phyloP scores from a whole-genome alignment of 2,888 invertebrate genomes.

The Drosophila prostipennis region DNA sequence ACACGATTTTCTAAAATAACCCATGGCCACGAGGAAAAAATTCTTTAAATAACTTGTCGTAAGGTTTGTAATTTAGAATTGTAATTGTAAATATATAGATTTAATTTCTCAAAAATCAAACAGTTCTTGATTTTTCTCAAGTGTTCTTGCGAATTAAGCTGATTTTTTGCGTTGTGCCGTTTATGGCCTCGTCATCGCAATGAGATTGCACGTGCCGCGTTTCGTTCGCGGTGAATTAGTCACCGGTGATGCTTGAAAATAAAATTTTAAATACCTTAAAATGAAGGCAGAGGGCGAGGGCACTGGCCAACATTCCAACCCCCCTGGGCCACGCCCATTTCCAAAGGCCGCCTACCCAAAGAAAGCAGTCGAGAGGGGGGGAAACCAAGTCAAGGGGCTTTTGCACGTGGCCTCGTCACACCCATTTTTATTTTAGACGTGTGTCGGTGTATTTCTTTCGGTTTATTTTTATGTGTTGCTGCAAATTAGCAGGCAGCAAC shows the following conservation, averaged over 20 bases:
- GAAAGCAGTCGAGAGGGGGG: conserved; percentile 14
- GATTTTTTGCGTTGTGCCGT: not conserved
- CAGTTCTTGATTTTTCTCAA: not conserved
- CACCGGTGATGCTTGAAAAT: conserved; percentile 53
- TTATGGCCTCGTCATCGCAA: conserved; percentile 22
- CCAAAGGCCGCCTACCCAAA: not conserved
- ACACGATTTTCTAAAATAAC: not conserved
- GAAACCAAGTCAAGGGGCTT: conserved; percentile 30
- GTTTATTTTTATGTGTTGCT: conserved; percentile 59
- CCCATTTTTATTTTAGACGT: conserved; percentile 51
- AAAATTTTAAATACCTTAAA: conserved; percentile 23
- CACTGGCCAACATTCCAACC: conserved; percentile 6
- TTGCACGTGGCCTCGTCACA: conserved; percentile 69
- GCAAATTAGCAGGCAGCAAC: conserved; percentile 62
- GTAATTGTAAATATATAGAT: not conserved
- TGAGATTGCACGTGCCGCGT: conserved; percentile 55
- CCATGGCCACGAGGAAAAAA: rapidly evolving
- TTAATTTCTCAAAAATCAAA: not conserved
- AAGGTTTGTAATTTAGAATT: too few relatives aligned
- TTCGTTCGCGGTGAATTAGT: conserved; percentile 50
- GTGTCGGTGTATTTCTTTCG: conserved; percentile 24
- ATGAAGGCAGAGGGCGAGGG: conserved; percentile 12
- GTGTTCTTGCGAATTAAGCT: not conserved
- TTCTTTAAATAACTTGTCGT: not conserved
- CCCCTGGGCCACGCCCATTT: conserved; percentile 14